Evolutionary conservation across 2,888 invertebrate genomes (phyloP), one percentile per base, ranked within the genome.

Genomic region (Troglohyphantes excavatus): DNA sequence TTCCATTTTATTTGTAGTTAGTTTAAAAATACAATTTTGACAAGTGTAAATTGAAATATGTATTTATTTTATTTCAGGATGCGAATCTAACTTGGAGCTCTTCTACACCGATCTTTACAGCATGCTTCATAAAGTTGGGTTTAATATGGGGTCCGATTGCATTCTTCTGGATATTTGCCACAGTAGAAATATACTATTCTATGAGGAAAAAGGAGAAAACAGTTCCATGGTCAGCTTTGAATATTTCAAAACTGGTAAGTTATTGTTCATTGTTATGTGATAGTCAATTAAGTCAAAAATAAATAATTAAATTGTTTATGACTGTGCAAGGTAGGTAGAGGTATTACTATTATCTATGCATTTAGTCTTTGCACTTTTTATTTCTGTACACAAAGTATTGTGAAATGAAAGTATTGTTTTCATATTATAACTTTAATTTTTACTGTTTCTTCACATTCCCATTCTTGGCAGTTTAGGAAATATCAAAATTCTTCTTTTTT

Each of bases 61-160:
- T 65, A 7, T 63, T 33, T 91, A 68, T 29, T 27, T 21, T 19
- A 23, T 29, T 92, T 91, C 94, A 98, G 98, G 96, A 98, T 94
- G 93, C 94, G 91, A 95, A 95, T 92, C 93, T 96, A 92, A 95
- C 97, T 85, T 98, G 98, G 98, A 87, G 78, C 75, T 96, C 98
- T 21, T 94, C 95, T 7, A 95, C 96, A 93, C 99, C 98, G 53
- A 96, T 97, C 93, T 95, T 99, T 92, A 97, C 98, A 91, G 95
- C 95, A 93, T 99, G 99, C 94, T 98, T 99, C 94, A 96, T 98
- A 94, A 96, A 96, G 93, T 98, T 98, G 0, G 96, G 97, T 0
- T 94, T 99, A 33, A 95, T 97, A 75, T 99, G 98, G 98, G 94
- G 95, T 46, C 98, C 99, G 0, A 97, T 97, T 93, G 94, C 95